Base-by-base conservation (phyloP, 2,113 vertebrate genomes). In the Gavia stellata region DNA sequence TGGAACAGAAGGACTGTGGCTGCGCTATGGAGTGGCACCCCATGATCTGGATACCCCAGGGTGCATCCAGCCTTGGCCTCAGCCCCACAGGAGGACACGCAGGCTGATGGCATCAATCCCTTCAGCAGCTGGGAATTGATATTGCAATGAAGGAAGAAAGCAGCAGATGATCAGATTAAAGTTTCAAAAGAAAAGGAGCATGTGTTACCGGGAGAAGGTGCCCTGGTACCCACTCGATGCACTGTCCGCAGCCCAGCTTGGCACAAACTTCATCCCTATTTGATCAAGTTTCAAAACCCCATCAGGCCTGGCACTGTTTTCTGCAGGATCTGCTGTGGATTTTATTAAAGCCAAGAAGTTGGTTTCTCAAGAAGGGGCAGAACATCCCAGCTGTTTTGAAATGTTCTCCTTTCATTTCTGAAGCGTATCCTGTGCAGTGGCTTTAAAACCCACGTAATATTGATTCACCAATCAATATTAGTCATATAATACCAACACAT, bases 171-270 rank as follows among this genome's bases (percentile, higher is more conserved):
- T 47, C 18, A 71, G 49, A 28, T 34, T 23, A 6, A 80, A 47
- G 34, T 66, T 52, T 59, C 50, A 33, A 40, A 71, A 66, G 56
- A 61, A 29, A 58, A 31, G 34, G 36, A 34, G 8, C 25, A 40
- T 0, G 3, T n/a, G 16, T 20, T 70, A n/a, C 0, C 0, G 34
- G 40, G 12, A 59, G 56, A 49, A 66, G 26, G 23, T 25, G 19
- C 29, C 73, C 61, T 70, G 29, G 7, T 42, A 63, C 23, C 40
- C 70, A 9, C 65, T 40, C 2, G 5, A 8, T 42, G 13, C 17
- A 5, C 20, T 28, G 8, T 11, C 55, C 4, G 4, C 55, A 49
- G 67, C 17, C 24, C 44, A 31, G 16, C 36, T 56, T 55, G 58
- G 44, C 59, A 78, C 33, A 40, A 33, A 25, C 38, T 31, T 47